These are phyloP conservation scores for Columba guinea DNA, from an alignment of 2,797 vertebrate genomes.

Conservation along the genomic window DNA sequence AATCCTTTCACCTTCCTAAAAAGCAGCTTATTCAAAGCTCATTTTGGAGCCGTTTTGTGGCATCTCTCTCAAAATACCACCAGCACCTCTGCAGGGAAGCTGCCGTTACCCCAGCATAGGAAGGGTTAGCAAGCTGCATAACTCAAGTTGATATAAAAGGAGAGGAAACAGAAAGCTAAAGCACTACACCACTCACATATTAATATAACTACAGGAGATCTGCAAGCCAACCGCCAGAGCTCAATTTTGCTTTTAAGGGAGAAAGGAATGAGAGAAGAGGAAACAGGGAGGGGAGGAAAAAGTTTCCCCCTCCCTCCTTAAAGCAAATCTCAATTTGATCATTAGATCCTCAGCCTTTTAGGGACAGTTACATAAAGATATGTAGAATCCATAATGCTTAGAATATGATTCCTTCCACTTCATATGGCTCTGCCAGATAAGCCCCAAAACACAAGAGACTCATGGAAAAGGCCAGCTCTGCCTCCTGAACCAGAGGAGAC, in stretches of 20 bases:
- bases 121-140: not conserved
- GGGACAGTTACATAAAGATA: conserved; percentile 11
- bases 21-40: not conserved
- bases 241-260: not conserved
- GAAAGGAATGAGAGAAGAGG: not conserved
- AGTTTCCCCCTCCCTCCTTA: not conserved
- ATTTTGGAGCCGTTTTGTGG: not conserved
- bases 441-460: not conserved
- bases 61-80: not conserved
- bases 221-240: not conserved
- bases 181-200: not conserved
- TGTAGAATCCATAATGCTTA: not conserved
- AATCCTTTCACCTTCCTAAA: not conserved
- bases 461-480: not conserved
- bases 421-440: not conserved
- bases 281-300: not conserved
- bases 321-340: not conserved
- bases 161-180: not conserved
- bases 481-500: not conserved
- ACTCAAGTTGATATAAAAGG: not conserved
- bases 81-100: not conserved
- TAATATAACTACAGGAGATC: not conserved
- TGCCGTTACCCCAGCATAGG: not conserved
- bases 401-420: not conserved
- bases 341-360: not conserved